Evolutionary conservation across 37 sponge, comb jelly and placozoan genomes (phyloP).

Genomic region (Hormiphora californensis): DNA sequence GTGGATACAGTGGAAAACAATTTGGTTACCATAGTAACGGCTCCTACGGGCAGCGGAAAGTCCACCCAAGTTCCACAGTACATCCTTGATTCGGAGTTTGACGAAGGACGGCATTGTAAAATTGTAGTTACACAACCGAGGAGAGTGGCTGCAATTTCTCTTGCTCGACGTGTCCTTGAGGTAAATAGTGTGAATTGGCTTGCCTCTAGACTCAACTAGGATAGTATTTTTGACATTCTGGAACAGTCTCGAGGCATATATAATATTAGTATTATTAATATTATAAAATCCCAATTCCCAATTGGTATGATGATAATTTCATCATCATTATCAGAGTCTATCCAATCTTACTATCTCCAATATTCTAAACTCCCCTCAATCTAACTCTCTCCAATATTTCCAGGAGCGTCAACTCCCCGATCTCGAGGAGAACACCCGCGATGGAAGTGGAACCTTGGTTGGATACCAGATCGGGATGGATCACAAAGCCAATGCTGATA

Average conservation of each 20-base stretch:
- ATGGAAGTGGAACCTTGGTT: conserved; percentile 67
- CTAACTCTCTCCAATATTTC: too few species aligned
- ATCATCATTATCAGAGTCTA: too few species aligned
- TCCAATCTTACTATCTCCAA: too few species aligned
- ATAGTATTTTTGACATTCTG: too few species aligned
- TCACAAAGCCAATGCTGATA: conserved; percentile 71
- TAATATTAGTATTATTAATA: too few species aligned
- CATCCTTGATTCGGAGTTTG: conserved; percentile 70
- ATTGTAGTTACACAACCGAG: conserved; percentile 93
- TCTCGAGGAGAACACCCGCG: too few species aligned
- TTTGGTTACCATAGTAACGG: conserved; percentile 76
- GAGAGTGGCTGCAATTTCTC: conserved; percentile 85
- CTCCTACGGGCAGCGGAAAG: conserved; percentile 67
- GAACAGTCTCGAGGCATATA: too few species aligned
- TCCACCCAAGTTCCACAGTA: conserved; percentile 69
- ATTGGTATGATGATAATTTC: too few species aligned
- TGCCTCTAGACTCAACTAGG: too few species aligned
- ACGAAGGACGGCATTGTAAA: conserved; percentile 70
- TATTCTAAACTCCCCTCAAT: too few species aligned
- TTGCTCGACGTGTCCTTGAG: conserved; percentile 72
- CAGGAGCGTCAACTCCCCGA: too few species aligned
- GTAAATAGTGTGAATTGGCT: conserved; percentile 63
- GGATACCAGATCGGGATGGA: conserved; percentile 90
- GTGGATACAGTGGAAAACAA: conserved; percentile 68
- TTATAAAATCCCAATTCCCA: too few species aligned